A percentile compares a stretch with the other conserved stretches of the same genome.
Evolutionary conservation across 2,888 invertebrate species (phyloP).

Genomic region (Cepaea hortensis): DNA sequence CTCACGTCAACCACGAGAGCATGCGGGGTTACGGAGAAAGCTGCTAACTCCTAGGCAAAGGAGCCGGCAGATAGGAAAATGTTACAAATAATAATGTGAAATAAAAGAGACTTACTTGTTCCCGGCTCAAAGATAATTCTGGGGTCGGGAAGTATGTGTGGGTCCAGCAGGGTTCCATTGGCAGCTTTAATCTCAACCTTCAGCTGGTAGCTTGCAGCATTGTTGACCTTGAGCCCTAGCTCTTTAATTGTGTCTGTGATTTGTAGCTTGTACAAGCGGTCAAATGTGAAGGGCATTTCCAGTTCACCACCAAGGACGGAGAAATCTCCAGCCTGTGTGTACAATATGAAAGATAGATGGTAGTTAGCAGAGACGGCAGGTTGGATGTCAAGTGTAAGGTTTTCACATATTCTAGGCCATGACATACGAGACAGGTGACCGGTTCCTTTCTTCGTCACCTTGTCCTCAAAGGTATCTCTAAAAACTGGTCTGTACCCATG

Average conservation of each 20-base stretch:
- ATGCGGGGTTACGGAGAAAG: too few species aligned
- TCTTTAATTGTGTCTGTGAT: slow-evolving; percentile 36
- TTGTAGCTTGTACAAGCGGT: slow-evolving; percentile 48
- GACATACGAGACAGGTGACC: too few species aligned
- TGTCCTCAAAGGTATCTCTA: too few species aligned
- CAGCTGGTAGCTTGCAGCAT: slow-evolving; percentile 47
- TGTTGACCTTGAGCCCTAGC: slow-evolving; percentile 45
- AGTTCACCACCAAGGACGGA: slow-evolving; percentile 46
- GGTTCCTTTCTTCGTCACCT: too few species aligned
- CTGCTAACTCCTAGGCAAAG: too few species aligned
- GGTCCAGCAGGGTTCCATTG: slow-evolving; percentile 47
- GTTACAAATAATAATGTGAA: too few species aligned
- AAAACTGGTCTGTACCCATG: too few species aligned
- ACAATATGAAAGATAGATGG: neutral
- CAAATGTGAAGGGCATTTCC: slow-evolving; percentile 51
- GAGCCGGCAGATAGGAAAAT: too few species aligned
- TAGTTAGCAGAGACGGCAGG: neutral
- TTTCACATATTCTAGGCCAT: too few species aligned
- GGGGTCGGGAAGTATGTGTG: slow-evolving; percentile 32
- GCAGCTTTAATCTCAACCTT: slow-evolving; percentile 41
- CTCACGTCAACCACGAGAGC: too few species aligned
- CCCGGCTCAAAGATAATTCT: slow-evolving; percentile 47
- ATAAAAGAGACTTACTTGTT: slow-evolving; percentile 17
- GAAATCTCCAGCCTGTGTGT: slow-evolving; percentile 46
- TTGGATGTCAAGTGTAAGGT: too few species aligned